Evolutionary conservation across 2,888 invertebrate genomes (phyloP).

Genomic region (Orchesella flavescens): DNA sequence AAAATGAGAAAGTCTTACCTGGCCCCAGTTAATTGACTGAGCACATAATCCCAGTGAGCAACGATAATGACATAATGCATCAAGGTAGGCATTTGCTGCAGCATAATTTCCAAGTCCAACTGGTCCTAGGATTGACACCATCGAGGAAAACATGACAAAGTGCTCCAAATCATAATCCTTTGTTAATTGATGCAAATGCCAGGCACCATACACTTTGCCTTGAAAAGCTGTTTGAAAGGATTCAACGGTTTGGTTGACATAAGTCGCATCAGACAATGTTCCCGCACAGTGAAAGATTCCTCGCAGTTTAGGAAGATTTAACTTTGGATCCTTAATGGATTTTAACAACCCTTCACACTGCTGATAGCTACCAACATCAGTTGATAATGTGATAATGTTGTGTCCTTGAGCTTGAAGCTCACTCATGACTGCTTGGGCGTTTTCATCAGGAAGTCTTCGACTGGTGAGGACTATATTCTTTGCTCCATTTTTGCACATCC

Average conservation of each 20-base stretch:
- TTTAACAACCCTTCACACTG: constrained; percentile 27
- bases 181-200: constrained; percentile 42
- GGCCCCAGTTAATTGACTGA: constrained; percentile 36
- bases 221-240: constrained; percentile 44
- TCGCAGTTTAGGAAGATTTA: constrained; percentile 31
- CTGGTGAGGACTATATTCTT: constrained; percentile 57
- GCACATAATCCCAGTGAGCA: constrained; percentile 1
- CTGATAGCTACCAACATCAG: constrained; percentile 34
- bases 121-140: constrained; percentile 35
- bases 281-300: constrained; percentile 52
- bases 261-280: constrained; percentile 30
- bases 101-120: constrained; percentile 50
- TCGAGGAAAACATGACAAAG: constrained; percentile 58
- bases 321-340: background rate
- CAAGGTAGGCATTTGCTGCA: constrained; percentile 55
- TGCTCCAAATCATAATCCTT: constrained; percentile 49
- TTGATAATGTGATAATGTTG: constrained; percentile 17
- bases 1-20: background rate
- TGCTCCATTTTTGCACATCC: constrained; percentile 54
- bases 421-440: constrained; percentile 10
- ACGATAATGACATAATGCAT: constrained; percentile 38
- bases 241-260: constrained; percentile 38
- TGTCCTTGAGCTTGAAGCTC: constrained; percentile 19
- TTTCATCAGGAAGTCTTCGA: constrained; percentile 25
- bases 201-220: constrained; percentile 43